Conservation (phyloP, 2,113 vertebrate genomes). For the Trochalopteron elliotii region DNA sequence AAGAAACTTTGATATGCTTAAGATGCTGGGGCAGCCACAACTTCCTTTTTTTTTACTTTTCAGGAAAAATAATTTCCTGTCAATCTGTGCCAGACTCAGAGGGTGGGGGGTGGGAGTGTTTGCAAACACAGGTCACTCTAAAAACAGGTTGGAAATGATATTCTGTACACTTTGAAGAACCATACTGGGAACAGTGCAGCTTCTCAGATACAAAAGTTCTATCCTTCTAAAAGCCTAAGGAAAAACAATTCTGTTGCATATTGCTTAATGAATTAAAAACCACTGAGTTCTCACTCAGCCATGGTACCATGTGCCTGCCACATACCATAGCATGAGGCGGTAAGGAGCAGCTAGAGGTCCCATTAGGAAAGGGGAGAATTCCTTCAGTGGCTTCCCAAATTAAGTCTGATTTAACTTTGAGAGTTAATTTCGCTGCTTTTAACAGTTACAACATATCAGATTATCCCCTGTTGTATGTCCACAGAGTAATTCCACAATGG, state of each 20-base stretch:
- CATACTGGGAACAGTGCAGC: not conserved
- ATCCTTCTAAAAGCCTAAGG: not conserved
- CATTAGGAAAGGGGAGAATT: not conserved
- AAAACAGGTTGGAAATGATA: slow-evolving; percentile 18
- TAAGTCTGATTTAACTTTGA: not conserved
- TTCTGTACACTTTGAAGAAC: not conserved
- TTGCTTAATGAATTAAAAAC: not conserved
- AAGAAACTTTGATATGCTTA: not conserved
- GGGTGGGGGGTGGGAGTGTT: not conserved
- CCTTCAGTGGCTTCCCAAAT: not conserved
- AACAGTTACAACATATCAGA: not conserved
- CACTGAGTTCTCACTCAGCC: not conserved
- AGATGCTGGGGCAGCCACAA: not conserved
- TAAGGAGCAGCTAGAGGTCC: not conserved
- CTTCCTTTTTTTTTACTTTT: not conserved
- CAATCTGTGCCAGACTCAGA: not conserved
- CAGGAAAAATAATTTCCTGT: slow-evolving; percentile 33
- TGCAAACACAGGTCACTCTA: slow-evolving; percentile 39
- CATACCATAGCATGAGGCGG: rapidly evolving
- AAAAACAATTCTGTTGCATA: not conserved
- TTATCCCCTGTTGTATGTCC: not conserved
- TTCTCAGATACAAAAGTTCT: not conserved
- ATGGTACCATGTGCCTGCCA: rapidly evolving
- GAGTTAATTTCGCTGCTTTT: not conserved
- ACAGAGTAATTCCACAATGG: not conserved